Evolutionary conservation across 2,113 vertebrate species (phyloP).

Genomic region (Motacilla alba): DNA sequence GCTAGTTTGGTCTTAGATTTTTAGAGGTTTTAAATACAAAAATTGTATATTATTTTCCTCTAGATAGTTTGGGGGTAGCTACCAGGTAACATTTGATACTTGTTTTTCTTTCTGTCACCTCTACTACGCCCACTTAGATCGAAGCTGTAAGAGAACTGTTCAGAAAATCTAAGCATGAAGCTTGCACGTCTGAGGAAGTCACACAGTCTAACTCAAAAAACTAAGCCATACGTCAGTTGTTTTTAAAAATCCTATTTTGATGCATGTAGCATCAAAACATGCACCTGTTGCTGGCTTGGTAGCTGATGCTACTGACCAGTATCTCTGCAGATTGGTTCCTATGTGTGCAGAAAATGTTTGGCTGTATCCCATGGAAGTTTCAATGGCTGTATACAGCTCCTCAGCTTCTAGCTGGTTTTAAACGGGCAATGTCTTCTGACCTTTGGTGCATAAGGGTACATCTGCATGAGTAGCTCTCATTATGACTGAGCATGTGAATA

Average conservation of each 20-base stretch:
- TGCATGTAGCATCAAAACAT: no score
- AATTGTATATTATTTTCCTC: background rate
- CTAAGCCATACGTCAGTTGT: background rate
- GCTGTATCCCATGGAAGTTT: background rate
- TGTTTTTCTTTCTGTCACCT: background rate
- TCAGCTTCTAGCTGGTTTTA: background rate
- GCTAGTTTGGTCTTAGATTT: background rate
- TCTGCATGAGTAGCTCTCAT: fast-evolving
- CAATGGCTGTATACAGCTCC: background rate
- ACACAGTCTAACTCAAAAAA: background rate
- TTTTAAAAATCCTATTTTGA: background rate
- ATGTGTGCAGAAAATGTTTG: background rate
- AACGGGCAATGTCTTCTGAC: background rate
- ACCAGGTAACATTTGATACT: background rate
- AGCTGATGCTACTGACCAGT: background rate
- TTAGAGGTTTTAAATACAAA: background rate
- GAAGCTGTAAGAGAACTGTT: background rate
- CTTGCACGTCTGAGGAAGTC: background rate
- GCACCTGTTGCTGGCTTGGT: background rate
- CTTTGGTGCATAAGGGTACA: background rate
- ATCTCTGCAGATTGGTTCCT: background rate
- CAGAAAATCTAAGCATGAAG: background rate
- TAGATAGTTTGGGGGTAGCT: background rate
- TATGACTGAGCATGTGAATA: background rate
- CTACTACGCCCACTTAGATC: background rate